Evolutionary conservation across 2,888 invertebrate genomes (phyloP).

Genomic region (Tipula vernalis): DNA sequence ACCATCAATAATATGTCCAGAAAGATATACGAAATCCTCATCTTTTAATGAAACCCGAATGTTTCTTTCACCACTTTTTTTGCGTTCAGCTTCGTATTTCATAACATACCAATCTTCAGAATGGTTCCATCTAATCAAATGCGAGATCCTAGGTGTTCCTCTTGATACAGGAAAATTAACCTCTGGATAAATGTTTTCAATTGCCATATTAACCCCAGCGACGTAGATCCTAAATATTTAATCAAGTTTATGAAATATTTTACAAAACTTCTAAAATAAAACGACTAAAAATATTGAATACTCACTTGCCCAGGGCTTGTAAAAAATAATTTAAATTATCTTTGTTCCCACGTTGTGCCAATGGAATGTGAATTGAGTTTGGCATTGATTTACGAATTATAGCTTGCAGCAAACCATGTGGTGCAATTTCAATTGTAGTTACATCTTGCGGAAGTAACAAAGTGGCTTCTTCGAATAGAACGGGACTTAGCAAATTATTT

Average conservation of each 20-base stretch:
- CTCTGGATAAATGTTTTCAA: constrained; percentile 63
- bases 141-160: constrained; percentile 73
- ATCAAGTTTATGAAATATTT: no score
- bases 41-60: constrained; percentile 47
- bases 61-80: constrained; percentile 51
- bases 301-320: constrained; percentile 37
- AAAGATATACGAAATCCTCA: not conserved
- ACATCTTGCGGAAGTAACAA: constrained; percentile 48
- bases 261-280: constrained; percentile 44
- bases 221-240: no score
- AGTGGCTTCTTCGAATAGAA: constrained; percentile 52
- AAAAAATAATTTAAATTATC: constrained; percentile 35
- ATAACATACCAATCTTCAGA: constrained; percentile 62
- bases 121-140: constrained; percentile 83
- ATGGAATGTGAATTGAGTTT: constrained; percentile 42
- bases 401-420: constrained; percentile 54
- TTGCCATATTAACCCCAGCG: constrained; percentile 50
- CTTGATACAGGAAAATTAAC: constrained; percentile 72
- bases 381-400: constrained; percentile 47
- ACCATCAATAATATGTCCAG: no score
- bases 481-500: constrained; percentile 58
- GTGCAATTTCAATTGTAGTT: constrained; percentile 54
- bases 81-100: constrained; percentile 51
- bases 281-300: no score
- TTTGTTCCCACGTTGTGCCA: constrained; percentile 44